Evolutionary conservation across 2,797 vertebrate species (phyloP), one percentile per base, ranked within the genome.

Genomic region (Psittacula derbiana): DNA sequence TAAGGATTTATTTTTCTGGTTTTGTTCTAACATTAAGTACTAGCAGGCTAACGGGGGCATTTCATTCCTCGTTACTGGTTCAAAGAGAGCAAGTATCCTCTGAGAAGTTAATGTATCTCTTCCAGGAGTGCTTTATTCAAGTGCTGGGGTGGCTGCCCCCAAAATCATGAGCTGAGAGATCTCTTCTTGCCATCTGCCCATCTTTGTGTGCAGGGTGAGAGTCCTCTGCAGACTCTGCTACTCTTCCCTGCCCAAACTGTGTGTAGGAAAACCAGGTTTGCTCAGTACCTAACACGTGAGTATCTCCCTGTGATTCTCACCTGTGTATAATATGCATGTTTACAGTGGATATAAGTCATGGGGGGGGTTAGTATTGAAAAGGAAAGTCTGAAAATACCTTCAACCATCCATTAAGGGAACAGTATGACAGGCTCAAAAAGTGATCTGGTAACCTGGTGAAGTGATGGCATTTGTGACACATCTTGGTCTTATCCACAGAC

Each of bases 201-300:
- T 25, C 21, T 47, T 23, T 67, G 14, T 33, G 18, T 46, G 10
- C 2, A n/a, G 46, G 53, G 19, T 19, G 24, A 43, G 58, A 72
- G 49, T 50, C 5, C 53, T 30, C 19, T 49, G 58, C 20, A 20
- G 62, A 15, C 3, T 16, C 41, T 31, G 24, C 21, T 25, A 2
- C 5, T 67, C 17, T 10, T 74, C 64, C 36, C 58, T 69, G 69
- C 55, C 60, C 76, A 43, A 1, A 20, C 74, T 78, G 36, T 1
- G 1, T 0, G 0, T 5, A 7, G 65, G 13, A 57, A 58, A 31
- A 36, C 0, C 4, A 38, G 10, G 5, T 33, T 61, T 84, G 33
- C 60, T 76, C 11, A 1, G 14, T 40, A 16, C 8, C 21, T 18
- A 4, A 19, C 5, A 43, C 38, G 2, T 11, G 38, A 10, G 17